Base-by-base conservation (phyloP, 1,140 invertebrate genomes). In the Zelostemma sp. region DNA sequence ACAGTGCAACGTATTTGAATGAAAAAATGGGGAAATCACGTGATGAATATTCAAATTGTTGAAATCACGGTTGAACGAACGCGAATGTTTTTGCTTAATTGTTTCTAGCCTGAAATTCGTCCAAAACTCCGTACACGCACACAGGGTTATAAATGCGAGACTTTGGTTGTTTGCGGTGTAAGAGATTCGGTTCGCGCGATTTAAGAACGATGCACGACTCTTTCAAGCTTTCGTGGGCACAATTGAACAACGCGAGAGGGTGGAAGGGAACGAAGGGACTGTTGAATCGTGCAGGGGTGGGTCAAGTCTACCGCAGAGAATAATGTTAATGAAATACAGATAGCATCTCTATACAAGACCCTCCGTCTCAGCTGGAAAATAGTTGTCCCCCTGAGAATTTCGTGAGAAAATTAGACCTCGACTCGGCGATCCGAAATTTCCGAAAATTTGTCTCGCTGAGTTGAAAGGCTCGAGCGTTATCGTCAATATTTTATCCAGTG, bases 311-410 rank as follows among this genome's bases (percentile, higher is more conserved):
- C 76, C 77, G 66, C 74, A 65, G 79, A 85, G 82, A 84, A 85
- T 85, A 85, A 85, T 85, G 83, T 84, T 85, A 84, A 85, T 85
- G 82, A 84, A 84, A 85, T 85, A 84, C 81, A 84, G 83, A 84
- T 84, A 84, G 68, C 55, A 84, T 85, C 83, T 85, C 75, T 77
- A 79, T 79, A 80, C 79, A 82, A 78, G 78, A 64, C 60, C 68
- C 55, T 64, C 51, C 58, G 54, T 56, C 54, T 65, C 58, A 49
- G 45, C 56, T 51, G 65, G 46, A 60, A 72, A 72, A 68, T 66
- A 62, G 48, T 68, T 68, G 64, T 68, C 61, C 57, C 54, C 48
- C 38, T 28, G 61, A 56, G 57, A 25, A 56, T 43, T 56, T 53
- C 43, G 56, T 41, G 61, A 68, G 60, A 63, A 74, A 60, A 25